A percentile compares a stretch with the other conserved stretches of the same genome.
phyloP scores from a whole-genome alignment of 2,113 vertebrate species.

The Paramisgurnus dabryanus region DNA sequence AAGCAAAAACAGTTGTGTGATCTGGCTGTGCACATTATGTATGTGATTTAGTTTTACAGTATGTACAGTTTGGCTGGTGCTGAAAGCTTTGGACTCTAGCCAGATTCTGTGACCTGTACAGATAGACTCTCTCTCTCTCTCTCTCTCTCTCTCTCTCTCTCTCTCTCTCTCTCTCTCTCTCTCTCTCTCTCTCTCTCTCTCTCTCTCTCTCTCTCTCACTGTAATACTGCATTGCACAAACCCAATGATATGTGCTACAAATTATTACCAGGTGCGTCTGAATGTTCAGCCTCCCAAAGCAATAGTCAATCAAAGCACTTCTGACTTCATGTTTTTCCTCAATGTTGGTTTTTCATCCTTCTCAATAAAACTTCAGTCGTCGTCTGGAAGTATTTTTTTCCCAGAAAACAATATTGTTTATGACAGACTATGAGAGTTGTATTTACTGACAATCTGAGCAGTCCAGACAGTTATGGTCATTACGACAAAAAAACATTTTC shows the following conservation, averaged over 20 bases:
- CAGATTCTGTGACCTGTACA: conserved; percentile 35
- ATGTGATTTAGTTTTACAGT: conserved; percentile 5
- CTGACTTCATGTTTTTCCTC: conserved; percentile 23
- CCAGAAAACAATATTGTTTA: conserved; percentile 16
- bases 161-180: conserved; percentile 1
- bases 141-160: too few species aligned
- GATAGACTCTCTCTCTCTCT: not conserved
- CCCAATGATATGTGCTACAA: conserved; percentile 61
- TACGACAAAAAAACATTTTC: not conserved
- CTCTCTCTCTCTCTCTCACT: conserved; percentile 16
- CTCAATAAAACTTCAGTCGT: not conserved
- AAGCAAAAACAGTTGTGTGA: too few species aligned
- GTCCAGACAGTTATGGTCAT: not conserved
- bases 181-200: too few species aligned
- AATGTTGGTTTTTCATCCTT: not conserved
- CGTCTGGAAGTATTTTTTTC: not conserved
- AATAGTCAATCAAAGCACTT: conserved; percentile 17
- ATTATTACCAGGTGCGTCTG: conserved; percentile 71
- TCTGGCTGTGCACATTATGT: too few species aligned
- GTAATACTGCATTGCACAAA: conserved; percentile 60
- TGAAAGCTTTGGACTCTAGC: conserved; percentile 53
- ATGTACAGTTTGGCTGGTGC: conserved; percentile 42
- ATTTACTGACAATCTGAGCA: not conserved
- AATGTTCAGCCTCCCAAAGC: conserved; percentile 37
- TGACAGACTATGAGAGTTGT: not conserved